Base-by-base conservation (phyloP, 2,888 invertebrate species). In the Ichneumoninae sp. region DNA sequence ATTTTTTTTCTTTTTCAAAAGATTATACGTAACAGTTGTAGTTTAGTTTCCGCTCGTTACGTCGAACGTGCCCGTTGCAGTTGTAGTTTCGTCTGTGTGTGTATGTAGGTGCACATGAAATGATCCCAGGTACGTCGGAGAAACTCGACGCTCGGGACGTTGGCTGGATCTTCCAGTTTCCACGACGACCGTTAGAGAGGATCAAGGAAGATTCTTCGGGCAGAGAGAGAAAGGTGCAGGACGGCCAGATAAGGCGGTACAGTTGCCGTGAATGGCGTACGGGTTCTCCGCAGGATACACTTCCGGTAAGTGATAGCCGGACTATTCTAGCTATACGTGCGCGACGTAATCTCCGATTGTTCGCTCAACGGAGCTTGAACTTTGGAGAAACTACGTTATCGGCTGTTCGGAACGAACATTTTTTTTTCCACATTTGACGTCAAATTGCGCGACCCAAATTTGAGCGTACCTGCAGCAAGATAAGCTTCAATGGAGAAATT, bases 271-370 rank as follows among this genome's bases (percentile, higher is more conserved):
- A 74, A 74, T 74, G 74, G 62, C 62, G 40, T 62, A 47, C 60
- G 19, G n/a, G 47, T 47, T 30, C 62, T 62, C 33, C 50, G 65
- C 40, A 26, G 50, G 50, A 75, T 65, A 65, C 74, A 75, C 74
- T 75, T 75, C 74, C 74, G 74, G 74, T 50, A 75, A 75, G 74
- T 50, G 65, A 75, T 75, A 65, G 74, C 19, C 47, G 22, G n/a
- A 50, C 19, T 65, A 74, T 74, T 75, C 65, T 47, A 19, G 33
- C 22, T 30, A 75, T 75, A 50, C 62, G 50, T 62, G 62, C n/a
- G 13, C 19, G 6, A 3, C 74, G 22, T 30, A 40, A 30, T n/a
- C 7, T 26, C 33, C 30, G 62, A 62, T 62, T 62, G 62, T 62
- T 62, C 16, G 16, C 30, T 8, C 30, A 33, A 62, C 7, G 30